Evolutionary conservation across 2,797 vertebrate genomes (phyloP).

Genomic region (Microhierax caerulescens): DNA sequence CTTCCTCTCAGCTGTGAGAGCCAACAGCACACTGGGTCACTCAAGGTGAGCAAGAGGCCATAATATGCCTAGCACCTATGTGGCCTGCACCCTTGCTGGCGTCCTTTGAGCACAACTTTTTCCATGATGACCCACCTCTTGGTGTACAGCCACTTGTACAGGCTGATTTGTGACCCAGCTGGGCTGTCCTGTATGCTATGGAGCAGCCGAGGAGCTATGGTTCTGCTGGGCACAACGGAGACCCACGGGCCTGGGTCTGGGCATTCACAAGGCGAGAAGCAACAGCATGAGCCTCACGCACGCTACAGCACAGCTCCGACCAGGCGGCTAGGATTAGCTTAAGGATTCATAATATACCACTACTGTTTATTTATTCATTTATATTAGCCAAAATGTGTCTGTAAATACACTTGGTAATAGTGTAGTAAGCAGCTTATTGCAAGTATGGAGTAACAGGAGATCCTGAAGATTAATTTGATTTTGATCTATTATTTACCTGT

Average conservation of each 20-base stretch:
- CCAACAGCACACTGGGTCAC: not conserved
- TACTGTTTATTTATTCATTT: not conserved
- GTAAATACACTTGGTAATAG: not conserved
- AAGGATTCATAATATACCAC: not conserved
- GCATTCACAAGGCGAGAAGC: not conserved
- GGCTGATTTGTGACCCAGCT: not conserved
- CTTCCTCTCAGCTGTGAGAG: not conserved
- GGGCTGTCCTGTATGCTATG: rapidly evolving
- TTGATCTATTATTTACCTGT: not conserved
- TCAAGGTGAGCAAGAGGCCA: not conserved
- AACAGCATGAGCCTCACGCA: not conserved
- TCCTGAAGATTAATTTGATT: not conserved
- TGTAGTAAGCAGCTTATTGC: not conserved
- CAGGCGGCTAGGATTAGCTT: not conserved
- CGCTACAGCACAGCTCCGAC: not conserved
- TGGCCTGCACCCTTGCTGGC: not conserved
- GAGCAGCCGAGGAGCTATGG: not conserved
- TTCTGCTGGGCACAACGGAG: not conserved
- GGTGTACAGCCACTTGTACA: not conserved
- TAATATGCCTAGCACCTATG: not conserved
- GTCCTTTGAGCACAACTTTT: not conserved
- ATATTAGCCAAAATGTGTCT: not conserved
- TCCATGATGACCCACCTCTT: not conserved
- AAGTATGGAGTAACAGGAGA: not conserved
- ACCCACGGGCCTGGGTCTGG: not conserved